Percentiles rank a stretch among this genome's conserved stretches.
Evolutionary conservation across 2,888 invertebrate genomes (phyloP).

Genomic region (Drosophila limbata): DNA sequence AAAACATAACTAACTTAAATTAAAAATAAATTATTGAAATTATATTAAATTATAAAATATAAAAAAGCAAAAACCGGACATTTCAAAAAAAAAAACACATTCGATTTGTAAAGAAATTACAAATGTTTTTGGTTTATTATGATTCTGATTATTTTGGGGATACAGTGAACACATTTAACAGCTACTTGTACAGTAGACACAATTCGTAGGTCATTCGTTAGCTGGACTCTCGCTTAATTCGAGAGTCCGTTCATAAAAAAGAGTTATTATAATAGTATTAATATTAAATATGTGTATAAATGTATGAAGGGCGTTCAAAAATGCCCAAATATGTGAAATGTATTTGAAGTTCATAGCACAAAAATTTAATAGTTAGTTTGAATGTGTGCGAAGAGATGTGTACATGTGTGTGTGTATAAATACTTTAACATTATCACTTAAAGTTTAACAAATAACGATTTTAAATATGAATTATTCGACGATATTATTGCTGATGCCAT

Average conservation of each 20-base stretch:
- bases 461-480: conserved; percentile 40
- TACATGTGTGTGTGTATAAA: conserved; percentile 49
- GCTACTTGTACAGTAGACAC: conserved; percentile 63
- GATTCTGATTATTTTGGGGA: conserved; percentile 23
- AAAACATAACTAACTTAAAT: too few species aligned
- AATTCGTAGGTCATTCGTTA: conserved; percentile 52
- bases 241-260: conserved; percentile 25
- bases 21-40: not conserved
- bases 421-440: conserved; percentile 61
- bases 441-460: conserved; percentile 64
- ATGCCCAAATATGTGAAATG: conserved; percentile 23
- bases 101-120: conserved; percentile 67
- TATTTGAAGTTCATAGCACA: conserved; percentile 25
- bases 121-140: conserved; percentile 44
- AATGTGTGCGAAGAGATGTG: conserved; percentile 44
- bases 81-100: too few species aligned
- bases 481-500: conserved; percentile 43
- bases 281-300: conserved; percentile 13
- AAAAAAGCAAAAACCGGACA: too few species aligned
- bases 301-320: conserved; percentile 9
- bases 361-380: conserved; percentile 22
- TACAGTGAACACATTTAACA: conserved; percentile 65
- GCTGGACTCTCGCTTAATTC: conserved; percentile 32
- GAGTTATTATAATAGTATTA: not conserved
- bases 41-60: too few species aligned